These are phyloP conservation scores for Numenius arquata DNA, from an alignment of 2,113 vertebrate species.

Conservation along the genomic window DNA sequence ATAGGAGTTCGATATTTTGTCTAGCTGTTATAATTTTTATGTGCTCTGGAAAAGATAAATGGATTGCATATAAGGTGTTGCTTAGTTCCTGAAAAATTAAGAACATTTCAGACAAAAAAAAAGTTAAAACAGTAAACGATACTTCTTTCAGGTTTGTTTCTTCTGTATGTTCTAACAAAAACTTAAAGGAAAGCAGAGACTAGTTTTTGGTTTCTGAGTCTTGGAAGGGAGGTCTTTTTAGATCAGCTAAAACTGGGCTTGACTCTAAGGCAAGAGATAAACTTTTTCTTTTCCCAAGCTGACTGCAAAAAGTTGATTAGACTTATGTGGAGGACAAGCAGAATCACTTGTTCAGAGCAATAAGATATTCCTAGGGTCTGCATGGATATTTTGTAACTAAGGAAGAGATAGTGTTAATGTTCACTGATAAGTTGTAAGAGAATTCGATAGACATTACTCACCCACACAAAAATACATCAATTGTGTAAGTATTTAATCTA, in stretches of 20 bases:
- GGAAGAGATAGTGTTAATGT: background rate
- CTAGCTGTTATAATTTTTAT: background rate
- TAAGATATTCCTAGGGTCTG: background rate
- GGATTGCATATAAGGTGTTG: background rate
- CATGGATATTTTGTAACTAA: background rate
- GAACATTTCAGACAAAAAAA: background rate
- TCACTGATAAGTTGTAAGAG: background rate
- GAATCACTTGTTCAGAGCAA: background rate
- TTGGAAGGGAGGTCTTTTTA: background rate
- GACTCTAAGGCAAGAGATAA: background rate
- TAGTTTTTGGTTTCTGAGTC: background rate
- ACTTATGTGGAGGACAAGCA: background rate
- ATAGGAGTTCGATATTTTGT: too few relatives aligned
- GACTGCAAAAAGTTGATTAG: background rate
- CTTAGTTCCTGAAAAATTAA: background rate
- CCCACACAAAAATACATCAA: background rate
- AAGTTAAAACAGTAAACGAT: background rate
- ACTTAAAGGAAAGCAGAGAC: background rate
- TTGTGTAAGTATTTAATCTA: background rate
- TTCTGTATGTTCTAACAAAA: background rate
- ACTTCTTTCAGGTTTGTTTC: background rate
- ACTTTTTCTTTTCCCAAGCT: background rate
- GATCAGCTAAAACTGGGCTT: background rate
- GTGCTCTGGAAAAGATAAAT: background rate
- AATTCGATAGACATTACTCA: background rate